Evolutionary conservation across 2,113 vertebrate species (phyloP), one percentile per base, ranked within the genome.

Genomic region (Rhegmatorhina hoffmannsi): DNA sequence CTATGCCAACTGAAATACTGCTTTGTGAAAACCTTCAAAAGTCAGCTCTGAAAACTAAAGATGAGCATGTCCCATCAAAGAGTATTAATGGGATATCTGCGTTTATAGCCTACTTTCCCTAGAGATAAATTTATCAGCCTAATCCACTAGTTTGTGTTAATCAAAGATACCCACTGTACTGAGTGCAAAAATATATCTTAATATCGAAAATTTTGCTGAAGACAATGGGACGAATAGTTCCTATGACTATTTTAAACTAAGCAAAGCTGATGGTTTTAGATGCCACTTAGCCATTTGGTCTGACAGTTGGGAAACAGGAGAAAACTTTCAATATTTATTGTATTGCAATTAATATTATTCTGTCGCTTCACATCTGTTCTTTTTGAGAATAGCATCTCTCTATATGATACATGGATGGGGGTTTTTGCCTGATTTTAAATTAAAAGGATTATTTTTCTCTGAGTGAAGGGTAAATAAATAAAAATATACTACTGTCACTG

Each of bases 391-490:
- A 78, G 40, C 14, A 53, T 21, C 17, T 67, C 13, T 40, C 34
- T 89, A 83, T 28, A 55, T 11, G 24, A 67, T 70, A 77, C 26
- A 36, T 10, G 13, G 14, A 62, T 53, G 21, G 40, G 40, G 40
- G 40, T 8, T 91, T 60, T 75, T 8, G n/a, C 28, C 19, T 66
- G 44, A 76, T 67, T 80, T 84, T 60, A 91, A 91, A 91, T 80
- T 49, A 2, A 69, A 86, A 91, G 17, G 5, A 69, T 38, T 63
- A 7, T 67, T 91, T 94, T 77, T 49, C 29, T 75, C 43, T 19
- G 23, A 74, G 23, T 77, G 67, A 78, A 84, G 53, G 29, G 44
- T 20, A 89, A 75, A 92, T 92, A 43, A 86, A 84, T 55, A 88
- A 81, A 94, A 84, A 87, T 28, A 66, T 5, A 43, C 16, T 50